These are phyloP conservation scores for Grantiella picta DNA, from an alignment of 2,113 vertebrate species.

Conservation along the genomic window DNA sequence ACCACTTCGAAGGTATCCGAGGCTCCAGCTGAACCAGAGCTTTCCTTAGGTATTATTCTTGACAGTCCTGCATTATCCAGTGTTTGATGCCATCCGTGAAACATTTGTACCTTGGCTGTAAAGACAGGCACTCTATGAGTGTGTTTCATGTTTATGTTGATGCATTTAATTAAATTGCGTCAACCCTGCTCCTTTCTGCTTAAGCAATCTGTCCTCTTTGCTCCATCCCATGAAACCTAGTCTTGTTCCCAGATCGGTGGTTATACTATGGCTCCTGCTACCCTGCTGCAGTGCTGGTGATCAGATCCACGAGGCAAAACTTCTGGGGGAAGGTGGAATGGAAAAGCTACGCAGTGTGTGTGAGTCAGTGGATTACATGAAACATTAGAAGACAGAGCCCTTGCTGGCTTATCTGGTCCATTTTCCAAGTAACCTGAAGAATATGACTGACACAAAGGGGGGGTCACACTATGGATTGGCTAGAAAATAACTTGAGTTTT, in stretches of 20 bases:
- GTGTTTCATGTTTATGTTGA: background rate
- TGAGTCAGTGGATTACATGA: background rate
- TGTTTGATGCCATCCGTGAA: background rate
- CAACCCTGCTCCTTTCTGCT: background rate
- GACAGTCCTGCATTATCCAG: background rate
- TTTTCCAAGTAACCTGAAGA: background rate
- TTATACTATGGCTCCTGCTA: background rate
- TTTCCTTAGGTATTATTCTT: background rate
- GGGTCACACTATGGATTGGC: background rate
- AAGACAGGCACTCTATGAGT: background rate
- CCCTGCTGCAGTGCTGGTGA: background rate
- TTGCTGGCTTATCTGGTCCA: background rate
- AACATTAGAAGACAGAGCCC: background rate
- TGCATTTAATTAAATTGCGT: background rate
- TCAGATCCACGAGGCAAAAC: background rate
- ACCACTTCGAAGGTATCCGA: background rate
- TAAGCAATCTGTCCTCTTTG: background rate
- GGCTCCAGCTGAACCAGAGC: background rate
- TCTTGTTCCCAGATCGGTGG: background rate
- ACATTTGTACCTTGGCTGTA: background rate
- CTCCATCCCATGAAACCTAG: background rate
- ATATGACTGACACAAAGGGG: background rate
- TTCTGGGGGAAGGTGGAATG: background rate
- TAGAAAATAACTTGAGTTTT: background rate
- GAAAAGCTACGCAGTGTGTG: background rate